Conservation (phyloP, 2,888 invertebrate species). For the Zootermopsis nevadensis region DNA sequence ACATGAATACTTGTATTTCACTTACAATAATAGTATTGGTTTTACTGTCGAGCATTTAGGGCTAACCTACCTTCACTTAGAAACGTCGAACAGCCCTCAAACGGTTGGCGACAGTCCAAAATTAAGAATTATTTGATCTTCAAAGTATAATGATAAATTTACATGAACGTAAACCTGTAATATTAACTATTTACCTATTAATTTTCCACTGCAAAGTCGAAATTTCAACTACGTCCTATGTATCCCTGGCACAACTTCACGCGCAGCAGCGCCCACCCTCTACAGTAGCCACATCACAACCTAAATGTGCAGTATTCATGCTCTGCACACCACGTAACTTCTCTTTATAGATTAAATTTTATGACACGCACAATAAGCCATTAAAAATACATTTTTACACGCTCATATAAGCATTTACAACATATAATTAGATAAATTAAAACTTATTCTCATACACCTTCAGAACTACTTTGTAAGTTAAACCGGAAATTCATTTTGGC, state of each 20-base stretch:
- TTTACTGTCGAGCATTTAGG: conserved; percentile 49
- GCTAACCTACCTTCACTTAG: conserved; percentile 61
- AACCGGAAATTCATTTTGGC: conserved; percentile 47
- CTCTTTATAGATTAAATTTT: not conserved
- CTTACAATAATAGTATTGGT: not conserved
- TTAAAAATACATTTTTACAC: not conserved
- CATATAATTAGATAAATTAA: not conserved
- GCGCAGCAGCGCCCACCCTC: conserved; percentile 51
- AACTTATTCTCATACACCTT: not conserved
- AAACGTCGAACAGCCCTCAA: conserved; percentile 52
- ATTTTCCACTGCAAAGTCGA: conserved; percentile 43
- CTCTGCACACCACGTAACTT: not conserved
- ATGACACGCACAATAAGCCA: not conserved
- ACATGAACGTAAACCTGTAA: not conserved
- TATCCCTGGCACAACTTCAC: conserved; percentile 46
- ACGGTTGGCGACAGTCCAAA: conserved; percentile 32
- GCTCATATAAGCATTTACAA: not conserved
- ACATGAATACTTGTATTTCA: not conserved
- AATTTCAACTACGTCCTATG: conserved; percentile 36
- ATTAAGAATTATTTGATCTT: conserved; percentile 7
- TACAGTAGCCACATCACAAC: conserved; percentile 51
- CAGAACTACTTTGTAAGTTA: conserved; percentile 44
- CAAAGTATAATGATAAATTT: conserved; percentile 19
- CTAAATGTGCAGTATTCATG: conserved; percentile 30
- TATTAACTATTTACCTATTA: conserved; percentile 45